Evolutionary conservation across 2,888 invertebrate species (phyloP).

Genomic region (Aphidius colemani): DNA sequence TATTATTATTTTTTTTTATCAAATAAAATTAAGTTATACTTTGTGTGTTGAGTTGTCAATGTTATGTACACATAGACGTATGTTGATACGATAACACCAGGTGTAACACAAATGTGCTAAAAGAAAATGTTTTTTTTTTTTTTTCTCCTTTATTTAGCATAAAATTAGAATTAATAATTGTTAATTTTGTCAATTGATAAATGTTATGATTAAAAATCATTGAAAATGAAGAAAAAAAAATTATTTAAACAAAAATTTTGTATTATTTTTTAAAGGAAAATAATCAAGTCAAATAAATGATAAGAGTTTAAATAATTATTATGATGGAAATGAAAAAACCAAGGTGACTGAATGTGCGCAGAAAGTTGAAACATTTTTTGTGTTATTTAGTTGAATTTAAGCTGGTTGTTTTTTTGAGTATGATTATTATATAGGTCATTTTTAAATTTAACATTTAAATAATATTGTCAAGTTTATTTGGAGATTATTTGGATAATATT

Average conservation of each 20-base stretch:
- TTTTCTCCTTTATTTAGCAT: too few species aligned
- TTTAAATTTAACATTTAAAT: not conserved
- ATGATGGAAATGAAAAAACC: not conserved
- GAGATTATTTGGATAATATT: constrained; percentile 30
- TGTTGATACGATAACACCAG: too few species aligned
- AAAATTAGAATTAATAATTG: too few species aligned
- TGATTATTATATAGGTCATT: not conserved
- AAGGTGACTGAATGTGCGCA: not conserved
- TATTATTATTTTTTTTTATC: not conserved
- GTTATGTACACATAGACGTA: too few species aligned
- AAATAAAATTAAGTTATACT: not conserved
- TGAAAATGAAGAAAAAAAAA: constrained; percentile 9
- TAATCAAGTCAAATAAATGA: not conserved
- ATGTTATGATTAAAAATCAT: too few species aligned
- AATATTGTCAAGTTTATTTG: not conserved
- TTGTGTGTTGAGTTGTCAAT: too few species aligned
- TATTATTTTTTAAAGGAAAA: not conserved
- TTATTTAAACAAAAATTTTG: not conserved
- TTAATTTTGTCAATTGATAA: too few species aligned
- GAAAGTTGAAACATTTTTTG: not conserved
- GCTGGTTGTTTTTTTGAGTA: not conserved
- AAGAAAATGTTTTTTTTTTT: too few species aligned
- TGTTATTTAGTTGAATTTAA: not conserved
- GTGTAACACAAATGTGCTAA: too few species aligned
- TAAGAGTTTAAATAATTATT: not conserved